Percentiles rank a stretch among this genome's conserved stretches.
Evolutionary conservation across 2,113 vertebrate genomes (phyloP).

Genomic region (Willisornis vidua): DNA sequence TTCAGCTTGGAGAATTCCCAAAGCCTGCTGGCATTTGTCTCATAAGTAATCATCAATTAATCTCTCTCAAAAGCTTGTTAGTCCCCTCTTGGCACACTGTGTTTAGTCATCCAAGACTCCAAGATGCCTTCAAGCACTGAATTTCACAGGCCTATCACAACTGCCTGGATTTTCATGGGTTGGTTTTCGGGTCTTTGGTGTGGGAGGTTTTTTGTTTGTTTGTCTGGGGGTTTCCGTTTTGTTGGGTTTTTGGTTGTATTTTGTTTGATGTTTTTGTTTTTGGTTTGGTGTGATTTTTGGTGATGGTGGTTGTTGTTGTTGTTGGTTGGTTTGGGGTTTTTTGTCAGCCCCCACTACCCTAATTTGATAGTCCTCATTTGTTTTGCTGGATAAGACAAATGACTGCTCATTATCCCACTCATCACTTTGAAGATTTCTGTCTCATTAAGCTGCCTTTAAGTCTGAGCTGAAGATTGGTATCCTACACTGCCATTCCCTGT

Average conservation of each 20-base stretch:
- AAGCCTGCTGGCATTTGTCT: not conserved
- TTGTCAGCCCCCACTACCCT: not conserved
- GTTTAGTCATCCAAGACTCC: not conserved
- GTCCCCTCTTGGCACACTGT: not conserved
- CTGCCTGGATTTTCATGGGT: not conserved
- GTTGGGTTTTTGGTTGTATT: not conserved
- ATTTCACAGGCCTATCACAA: not conserved
- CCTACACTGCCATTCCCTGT: fast-evolving
- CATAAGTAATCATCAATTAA: not conserved
- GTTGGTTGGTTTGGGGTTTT: too few relatives aligned
- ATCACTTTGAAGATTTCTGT: not conserved
- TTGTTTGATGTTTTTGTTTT: not conserved
- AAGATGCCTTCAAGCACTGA: not conserved
- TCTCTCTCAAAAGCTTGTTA: not conserved
- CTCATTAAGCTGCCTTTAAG: not conserved
- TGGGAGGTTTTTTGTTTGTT: not conserved
- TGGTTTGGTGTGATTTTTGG: too few relatives aligned
- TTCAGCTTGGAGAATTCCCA: not conserved
- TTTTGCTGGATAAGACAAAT: not conserved
- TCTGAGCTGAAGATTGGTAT: not conserved
- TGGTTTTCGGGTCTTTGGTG: not conserved
- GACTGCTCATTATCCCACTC: not conserved
- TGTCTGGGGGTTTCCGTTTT: not conserved
- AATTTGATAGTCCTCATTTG: not conserved
- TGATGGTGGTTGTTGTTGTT: too few relatives aligned